These are phyloP conservation scores for Brachyptera risi DNA, from an alignment of 2,888 invertebrate genomes.

Conservation along the genomic window DNA sequence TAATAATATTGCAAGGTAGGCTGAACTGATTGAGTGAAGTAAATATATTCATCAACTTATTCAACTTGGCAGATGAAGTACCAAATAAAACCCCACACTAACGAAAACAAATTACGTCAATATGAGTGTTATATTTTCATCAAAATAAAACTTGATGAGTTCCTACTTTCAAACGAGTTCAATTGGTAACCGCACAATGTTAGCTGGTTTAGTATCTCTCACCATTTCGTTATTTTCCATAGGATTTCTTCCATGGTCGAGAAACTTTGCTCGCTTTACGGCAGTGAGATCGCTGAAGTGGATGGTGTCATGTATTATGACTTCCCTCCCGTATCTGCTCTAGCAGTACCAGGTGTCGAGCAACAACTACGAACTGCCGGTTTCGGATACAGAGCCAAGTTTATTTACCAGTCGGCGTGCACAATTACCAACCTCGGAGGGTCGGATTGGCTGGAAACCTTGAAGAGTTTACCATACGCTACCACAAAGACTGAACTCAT, in stretches of 20 bases:
- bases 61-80: too few species aligned
- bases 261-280: slow-evolving; percentile 78
- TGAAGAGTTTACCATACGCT: slow-evolving; percentile 64
- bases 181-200: too few species aligned
- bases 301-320: slow-evolving; percentile 63
- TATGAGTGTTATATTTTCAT: too few species aligned
- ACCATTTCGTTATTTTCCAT: neutral
- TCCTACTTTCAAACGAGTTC: too few species aligned
- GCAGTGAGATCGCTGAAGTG: slow-evolving; percentile 64
- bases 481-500: slow-evolving; percentile 71
- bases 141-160: too few species aligned
- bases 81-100: too few species aligned
- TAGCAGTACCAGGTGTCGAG: slow-evolving; percentile 64
- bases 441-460: slow-evolving; percentile 63
- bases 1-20: slow-evolving; percentile 86
- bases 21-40: too few species aligned
- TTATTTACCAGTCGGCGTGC: slow-evolving; percentile 70
- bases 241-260: slow-evolving; percentile 91
- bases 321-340: slow-evolving; percentile 72
- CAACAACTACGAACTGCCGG: slow-evolving; percentile 64
- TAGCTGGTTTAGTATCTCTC: too few species aligned
- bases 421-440: slow-evolving; percentile 67
- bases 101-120: too few species aligned
- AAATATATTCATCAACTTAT: too few species aligned
- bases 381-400: slow-evolving; percentile 87